Evolutionary conservation across 2,113 vertebrate genomes (phyloP), one percentile per base, ranked within the genome.

Genomic region (Oryzias woworae): DNA sequence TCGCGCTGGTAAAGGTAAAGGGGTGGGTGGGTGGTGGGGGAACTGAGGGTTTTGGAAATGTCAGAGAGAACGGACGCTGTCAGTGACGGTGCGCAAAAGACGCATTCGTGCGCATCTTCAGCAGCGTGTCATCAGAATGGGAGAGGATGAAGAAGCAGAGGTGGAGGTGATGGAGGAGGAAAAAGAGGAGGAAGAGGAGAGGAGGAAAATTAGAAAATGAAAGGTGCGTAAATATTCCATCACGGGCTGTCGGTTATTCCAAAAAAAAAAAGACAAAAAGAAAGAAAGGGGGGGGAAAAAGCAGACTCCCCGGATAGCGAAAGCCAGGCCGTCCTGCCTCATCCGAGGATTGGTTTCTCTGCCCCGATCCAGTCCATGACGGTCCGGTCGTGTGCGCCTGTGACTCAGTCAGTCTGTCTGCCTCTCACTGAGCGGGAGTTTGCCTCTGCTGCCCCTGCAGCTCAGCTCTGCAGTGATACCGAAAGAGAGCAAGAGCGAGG

Each of bases 21-120:
- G 15, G 50, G 44, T 44, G 5, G 26, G 26, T 28, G 26, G 26
- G 26, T 5, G 26, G 26, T 26, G 26, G 26, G 26, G 26, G 26
- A 28, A 42, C 24, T 17, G 5, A 69, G 49, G 43, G 26, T 28
- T 57, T 72, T 75, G 20, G 69, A 70, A 74, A 75, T 61, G 71
- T 85, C 66, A 82, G 15, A 62, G 73, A 77, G 81, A 71, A 63
- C 81, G 73, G 73, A 71, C 73, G 86, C 86, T 87, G 83, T 88
- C 86, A 87, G 76, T 87, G 77, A 13, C 69, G 79, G 81, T 89
- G 87, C 85, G 87, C 87, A 87, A 87, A 86, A 86, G 82, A 87
- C 85, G 87, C 87, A 89, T 87, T 86, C 76, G 82, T 85, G 85
- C 84, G 85, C 85, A 89, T 89, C 87, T 87, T 89, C 85, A 84